These are phyloP conservation scores for Watsonalla cultraria DNA, from an alignment of 2,888 invertebrate genomes.

Conservation along the genomic window DNA sequence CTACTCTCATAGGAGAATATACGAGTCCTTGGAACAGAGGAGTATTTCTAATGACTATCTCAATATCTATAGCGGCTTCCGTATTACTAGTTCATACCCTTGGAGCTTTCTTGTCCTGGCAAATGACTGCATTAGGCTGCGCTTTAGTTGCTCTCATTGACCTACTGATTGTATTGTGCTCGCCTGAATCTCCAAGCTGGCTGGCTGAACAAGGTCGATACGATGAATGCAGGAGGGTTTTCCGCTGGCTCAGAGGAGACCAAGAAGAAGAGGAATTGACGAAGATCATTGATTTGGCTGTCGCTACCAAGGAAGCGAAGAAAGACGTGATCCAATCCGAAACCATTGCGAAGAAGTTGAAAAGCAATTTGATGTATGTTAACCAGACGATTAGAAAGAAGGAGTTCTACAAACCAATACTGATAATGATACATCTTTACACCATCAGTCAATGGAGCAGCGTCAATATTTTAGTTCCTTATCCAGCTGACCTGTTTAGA, in stretches of 20 bases:
- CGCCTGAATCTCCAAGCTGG: constrained; percentile 80
- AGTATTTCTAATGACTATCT: constrained; percentile 73
- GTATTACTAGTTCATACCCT: constrained; percentile 74
- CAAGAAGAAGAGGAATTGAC: constrained; percentile 48
- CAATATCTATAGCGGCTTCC: constrained; percentile 73
- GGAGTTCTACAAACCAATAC: constrained; percentile 32
- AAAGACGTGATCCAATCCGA: constrained; percentile 1
- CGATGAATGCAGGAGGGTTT: constrained; percentile 64
- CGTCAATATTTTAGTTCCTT: constrained; percentile 41
- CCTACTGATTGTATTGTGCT: constrained; percentile 27
- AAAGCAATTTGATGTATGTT: neutral
- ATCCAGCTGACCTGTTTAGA: constrained; percentile 38
- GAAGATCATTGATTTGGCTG: constrained; percentile 22
- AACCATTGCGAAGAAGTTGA: constrained; percentile 8
- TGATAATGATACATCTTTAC: constrained; percentile 32
- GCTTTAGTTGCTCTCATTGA: constrained; percentile 44
- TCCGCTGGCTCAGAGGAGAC: constrained; percentile 66
- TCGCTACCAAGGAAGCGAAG: constrained; percentile 8
- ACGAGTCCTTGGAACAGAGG: constrained; percentile 75
- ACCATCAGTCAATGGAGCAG: constrained; percentile 46
- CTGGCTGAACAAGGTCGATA: constrained; percentile 64
- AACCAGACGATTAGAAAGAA: constrained; percentile 18
- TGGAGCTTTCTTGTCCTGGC: constrained; percentile 73
- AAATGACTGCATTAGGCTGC: constrained; percentile 56
- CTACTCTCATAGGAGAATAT: constrained; percentile 68